These are phyloP conservation scores for Phyto melanocephala DNA, from an alignment of 2,888 invertebrate species.

Conservation along the genomic window DNA sequence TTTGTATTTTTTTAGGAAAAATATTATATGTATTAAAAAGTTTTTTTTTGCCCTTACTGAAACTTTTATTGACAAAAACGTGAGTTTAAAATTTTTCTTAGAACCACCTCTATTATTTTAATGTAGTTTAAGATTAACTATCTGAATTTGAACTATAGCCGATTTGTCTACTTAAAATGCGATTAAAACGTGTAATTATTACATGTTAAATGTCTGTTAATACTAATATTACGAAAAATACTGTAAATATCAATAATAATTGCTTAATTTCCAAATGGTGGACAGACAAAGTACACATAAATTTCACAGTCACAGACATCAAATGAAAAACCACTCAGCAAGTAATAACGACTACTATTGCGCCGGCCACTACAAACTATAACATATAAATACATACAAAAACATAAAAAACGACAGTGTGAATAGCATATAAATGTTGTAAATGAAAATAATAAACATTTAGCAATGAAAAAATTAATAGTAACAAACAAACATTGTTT, in stretches of 20 bases:
- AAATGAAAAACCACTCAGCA: constrained; percentile 12
- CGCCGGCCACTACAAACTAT: constrained; percentile 1
- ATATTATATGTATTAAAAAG: too few relatives aligned
- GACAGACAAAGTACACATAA: constrained; percentile 1
- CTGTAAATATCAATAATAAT: constrained; percentile 57
- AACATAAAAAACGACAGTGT: not conserved
- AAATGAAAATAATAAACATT: constrained; percentile 26
- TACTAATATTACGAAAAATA: constrained; percentile 38
- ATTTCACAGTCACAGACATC: constrained; percentile 12
- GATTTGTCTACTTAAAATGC: constrained; percentile 27
- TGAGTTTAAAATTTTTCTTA: too few relatives aligned
- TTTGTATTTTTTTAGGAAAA: too few relatives aligned
- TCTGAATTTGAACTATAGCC: too few relatives aligned
- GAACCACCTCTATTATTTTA: too few relatives aligned
- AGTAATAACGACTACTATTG: not conserved
- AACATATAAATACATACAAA: too few relatives aligned
- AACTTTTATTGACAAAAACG: too few relatives aligned
- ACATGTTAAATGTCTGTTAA: constrained; percentile 50
- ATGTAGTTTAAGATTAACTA: too few relatives aligned
- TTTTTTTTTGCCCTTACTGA: too few relatives aligned
- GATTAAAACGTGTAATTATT: constrained; percentile 50
- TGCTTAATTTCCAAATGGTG: constrained; percentile 51
- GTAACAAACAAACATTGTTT: constrained; percentile 68
- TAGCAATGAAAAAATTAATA: not conserved
- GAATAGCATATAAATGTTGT: constrained; percentile 29